A percentile compares a stretch with the other conserved stretches of the same genome.
Evolutionary conservation across 2,888 invertebrate genomes (phyloP).

Genomic region (Dromius quadrimaculatus): DNA sequence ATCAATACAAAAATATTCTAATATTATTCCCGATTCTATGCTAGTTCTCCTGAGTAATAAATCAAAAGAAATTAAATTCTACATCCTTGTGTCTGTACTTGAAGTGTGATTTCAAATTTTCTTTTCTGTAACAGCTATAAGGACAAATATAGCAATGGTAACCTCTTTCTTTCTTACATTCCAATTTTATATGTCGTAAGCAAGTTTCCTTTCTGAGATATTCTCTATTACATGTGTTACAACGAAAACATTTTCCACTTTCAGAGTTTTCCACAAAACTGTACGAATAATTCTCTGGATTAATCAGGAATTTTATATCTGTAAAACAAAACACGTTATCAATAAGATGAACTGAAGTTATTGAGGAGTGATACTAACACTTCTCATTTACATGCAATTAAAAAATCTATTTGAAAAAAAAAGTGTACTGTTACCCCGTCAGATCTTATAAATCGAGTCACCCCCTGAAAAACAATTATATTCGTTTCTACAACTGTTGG

Average conservation of each 20-base stretch:
- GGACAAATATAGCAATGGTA: background rate
- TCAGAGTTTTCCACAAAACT: background rate
- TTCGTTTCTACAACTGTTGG: too few species aligned
- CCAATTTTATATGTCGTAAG: background rate
- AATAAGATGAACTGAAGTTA: too few species aligned
- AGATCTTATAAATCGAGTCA: too few species aligned
- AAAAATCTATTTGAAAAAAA: too few species aligned
- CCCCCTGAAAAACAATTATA: too few species aligned
- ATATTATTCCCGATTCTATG: too few species aligned
- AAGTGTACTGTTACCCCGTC: too few species aligned
- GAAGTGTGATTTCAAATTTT: conserved; percentile 12
- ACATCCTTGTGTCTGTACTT: background rate
- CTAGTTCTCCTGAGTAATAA: too few species aligned
- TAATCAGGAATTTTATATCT: background rate
- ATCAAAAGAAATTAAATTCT: too few species aligned
- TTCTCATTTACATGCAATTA: too few species aligned
- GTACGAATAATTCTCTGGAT: background rate
- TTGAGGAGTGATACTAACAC: too few species aligned
- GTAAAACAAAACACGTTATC: conserved; percentile 5
- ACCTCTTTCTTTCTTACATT: conserved; percentile 16
- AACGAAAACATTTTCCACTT: background rate
- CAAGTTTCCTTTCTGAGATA: conserved; percentile 8
- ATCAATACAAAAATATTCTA: too few species aligned
- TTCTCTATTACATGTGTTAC: background rate
- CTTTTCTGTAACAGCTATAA: conserved; percentile 13